Base-by-base conservation (phyloP, 37 sponge, comb jelly and placozoan genomes). In the Ianthella basta region DNA sequence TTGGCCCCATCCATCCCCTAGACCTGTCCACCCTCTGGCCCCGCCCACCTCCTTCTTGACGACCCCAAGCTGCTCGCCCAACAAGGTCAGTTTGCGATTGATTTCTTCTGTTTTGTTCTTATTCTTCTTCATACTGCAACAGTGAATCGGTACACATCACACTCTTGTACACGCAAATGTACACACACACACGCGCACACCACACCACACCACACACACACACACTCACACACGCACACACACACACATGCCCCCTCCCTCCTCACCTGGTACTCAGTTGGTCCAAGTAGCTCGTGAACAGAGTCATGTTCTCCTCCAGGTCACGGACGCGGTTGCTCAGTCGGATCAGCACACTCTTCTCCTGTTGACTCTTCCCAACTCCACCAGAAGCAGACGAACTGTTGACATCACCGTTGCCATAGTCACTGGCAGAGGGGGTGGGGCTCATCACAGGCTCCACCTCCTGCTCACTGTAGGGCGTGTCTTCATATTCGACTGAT, bases 231-330 rank as follows among this genome's bases (percentile, higher is more conserved):
- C 82, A 80, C 13, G 37, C 40, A 73, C 40, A n/a, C 40, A 30
- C 29, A 32, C 39, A 73, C 4, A 1, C 33, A 38, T 73, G 23
- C n/a, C n/a, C n/a, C 29, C 37, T n/a, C 50, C 55, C 34, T 54
- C 10, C 86, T 37, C 55, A 93, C 94, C 91, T 85, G 32, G 84
- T 41, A 27, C 96, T 86, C 56, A 95, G 82, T 85, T 95, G 91
- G 63, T 95, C 96, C 69, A 95, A 73, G 68, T 92, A 95, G 72
- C 84, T 88, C 37, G 84, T 85, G 33, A 95, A 89, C 18, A 95
- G 64, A 4, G 91, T 65, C 84, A 95, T 87, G 56, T 96, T 96
- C 65, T 44, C 81, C 66, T 94, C 94, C 83, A 96, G 41, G 29
- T 87, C 86, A n/a, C 85, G 83, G 30, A 96, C 94, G 18, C 89